These are phyloP conservation scores for Heptranchias perlo DNA, from an alignment of 2,113 vertebrate genomes.

Conservation along the genomic window DNA sequence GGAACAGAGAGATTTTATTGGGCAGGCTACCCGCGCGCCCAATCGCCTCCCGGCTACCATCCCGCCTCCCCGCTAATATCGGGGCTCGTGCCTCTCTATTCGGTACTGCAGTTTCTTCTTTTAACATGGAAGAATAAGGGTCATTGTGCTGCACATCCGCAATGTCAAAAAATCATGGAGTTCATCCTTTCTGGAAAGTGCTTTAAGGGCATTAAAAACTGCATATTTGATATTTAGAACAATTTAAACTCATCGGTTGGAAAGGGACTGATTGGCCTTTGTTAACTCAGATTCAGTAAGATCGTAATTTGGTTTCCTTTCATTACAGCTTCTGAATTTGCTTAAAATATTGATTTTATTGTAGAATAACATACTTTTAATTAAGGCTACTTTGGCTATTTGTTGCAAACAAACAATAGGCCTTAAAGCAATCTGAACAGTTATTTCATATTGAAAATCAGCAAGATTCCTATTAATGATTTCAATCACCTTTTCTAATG, in stretches of 20 bases:
- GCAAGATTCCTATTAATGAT: neutral
- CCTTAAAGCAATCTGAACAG: neutral
- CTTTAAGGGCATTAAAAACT: neutral
- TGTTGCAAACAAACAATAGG: neutral
- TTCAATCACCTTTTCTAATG: neutral
- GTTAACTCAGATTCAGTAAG: neutral
- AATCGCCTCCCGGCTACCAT: too few species aligned
- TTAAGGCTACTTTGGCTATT: neutral
- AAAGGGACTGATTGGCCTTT: neutral
- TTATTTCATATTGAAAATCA: neutral
- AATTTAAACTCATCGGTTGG: neutral
- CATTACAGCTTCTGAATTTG: neutral
- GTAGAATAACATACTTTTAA: neutral
- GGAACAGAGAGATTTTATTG: too few species aligned
- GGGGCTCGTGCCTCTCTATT: too few species aligned
- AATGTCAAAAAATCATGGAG: too few species aligned
- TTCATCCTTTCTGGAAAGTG: neutral
- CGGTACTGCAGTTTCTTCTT: neutral
- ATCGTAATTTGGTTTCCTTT: neutral
- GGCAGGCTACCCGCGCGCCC: too few species aligned
- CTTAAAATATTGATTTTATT: neutral
- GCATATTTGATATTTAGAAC: neutral
- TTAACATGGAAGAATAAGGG: neutral
- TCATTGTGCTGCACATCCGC: neutral
- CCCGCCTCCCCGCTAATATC: too few species aligned